These are phyloP conservation scores for Laterallus jamaicensis DNA, from an alignment of 2,113 vertebrate species.

Conservation along the genomic window DNA sequence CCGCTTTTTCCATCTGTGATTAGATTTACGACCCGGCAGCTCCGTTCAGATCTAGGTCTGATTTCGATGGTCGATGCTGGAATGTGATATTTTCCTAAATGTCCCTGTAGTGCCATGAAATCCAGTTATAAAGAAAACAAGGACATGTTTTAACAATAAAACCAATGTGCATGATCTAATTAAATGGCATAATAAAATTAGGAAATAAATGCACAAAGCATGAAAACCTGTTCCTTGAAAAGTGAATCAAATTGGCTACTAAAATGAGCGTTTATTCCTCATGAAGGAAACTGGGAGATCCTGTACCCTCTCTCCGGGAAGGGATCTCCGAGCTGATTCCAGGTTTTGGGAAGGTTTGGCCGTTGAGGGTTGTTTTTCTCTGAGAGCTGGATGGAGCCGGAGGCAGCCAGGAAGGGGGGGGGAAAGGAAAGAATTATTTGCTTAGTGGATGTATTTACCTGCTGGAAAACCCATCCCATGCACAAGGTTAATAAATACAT, in stretches of 20 bases:
- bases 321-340: neutral
- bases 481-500: neutral
- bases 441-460: neutral
- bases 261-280: neutral
- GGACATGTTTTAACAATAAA: conserved; percentile 80
- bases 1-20: conserved; percentile 52
- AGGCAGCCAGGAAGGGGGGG: neutral
- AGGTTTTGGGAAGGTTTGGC: neutral
- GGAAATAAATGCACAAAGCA: conserved; percentile 73
- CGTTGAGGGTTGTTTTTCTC: neutral
- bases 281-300: neutral
- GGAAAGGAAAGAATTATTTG: neutral
- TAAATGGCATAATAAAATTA: conserved; percentile 79
- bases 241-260: conserved; percentile 50
- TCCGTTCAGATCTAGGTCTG: conserved; percentile 26
- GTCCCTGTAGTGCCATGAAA: conserved; percentile 75
- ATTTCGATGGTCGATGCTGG: conserved; percentile 52
- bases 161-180: conserved; percentile 77
- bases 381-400: neutral
- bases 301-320: neutral
- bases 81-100: conserved; percentile 68
- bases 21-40: conserved; percentile 56
- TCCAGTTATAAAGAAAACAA: conserved; percentile 81
- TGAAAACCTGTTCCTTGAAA: conserved; percentile 66
- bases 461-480: conserved; percentile 29